Base-by-base conservation (phyloP, 2,888 invertebrate genomes). In the Prosopocoilus inquinatus region DNA sequence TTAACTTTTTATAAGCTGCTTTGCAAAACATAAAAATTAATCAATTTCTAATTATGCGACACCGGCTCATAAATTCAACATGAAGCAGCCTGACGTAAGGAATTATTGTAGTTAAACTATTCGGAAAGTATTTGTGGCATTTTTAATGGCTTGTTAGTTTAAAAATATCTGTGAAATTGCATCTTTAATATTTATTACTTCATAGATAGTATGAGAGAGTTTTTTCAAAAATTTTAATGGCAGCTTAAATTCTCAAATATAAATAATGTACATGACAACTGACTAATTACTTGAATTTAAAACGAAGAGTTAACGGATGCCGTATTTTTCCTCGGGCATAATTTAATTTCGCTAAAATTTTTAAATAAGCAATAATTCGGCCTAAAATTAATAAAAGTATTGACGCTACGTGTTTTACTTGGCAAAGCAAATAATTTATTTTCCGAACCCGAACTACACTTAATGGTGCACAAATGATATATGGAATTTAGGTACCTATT, bases 21-120 rank as follows among this genome's bases (percentile, higher is more conserved):
- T 67, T 65, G 71, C 72, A 66, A 71, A 74, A 69, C 72, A 70
- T 68, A 71, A 70, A 71, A 74, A 76, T 76, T 76, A 75, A 75
- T 76, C 75, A 76, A 75, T 75, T 74, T 74, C 75, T 75, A 76
- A 76, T 76, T 76, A 74, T 73, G 70, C 69, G 73, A 70, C 74
- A 70, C 61, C 60, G 53, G 67, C 55, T 64, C 64, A 73, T 76
- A 75, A 76, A 76, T 76, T 68, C 67, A 64, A 56, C 57, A 59
- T 56, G 62, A 64, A 58, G 59, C 59, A 58, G 63, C 47, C 56
- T 59, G 69, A 64, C 67, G 58, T 63, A 61, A 56, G 67, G 68
- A 71, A 71, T 71, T 72, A 73, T 73, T 70, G 69, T 71, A 68
- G 65, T 60, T 53, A 55, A 71, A 68, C 67, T 69, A 73, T 72